Conservation (phyloP, 2,888 invertebrate species). For the Dasypolia templi region DNA sequence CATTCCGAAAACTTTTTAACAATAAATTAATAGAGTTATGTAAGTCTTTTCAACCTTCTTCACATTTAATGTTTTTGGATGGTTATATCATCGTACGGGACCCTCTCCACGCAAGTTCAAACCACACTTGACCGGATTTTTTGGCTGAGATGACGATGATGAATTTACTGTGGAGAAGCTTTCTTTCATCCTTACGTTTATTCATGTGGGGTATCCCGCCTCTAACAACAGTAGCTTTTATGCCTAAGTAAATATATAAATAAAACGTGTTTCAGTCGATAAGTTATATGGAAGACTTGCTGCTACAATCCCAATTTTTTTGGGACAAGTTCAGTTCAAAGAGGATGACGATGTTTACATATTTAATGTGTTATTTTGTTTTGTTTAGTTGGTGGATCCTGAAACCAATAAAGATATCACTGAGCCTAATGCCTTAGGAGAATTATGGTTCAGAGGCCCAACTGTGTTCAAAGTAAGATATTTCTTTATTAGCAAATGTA, state of each 20-base stretch:
- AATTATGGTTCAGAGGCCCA: constrained; percentile 83
- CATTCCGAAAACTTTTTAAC: no score
- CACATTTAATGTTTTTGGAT: no score
- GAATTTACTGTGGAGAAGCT: background rate
- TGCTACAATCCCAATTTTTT: background rate
- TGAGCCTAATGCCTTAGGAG: constrained; percentile 82
- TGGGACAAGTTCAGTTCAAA: background rate
- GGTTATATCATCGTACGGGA: no score
- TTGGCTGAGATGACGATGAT: background rate
- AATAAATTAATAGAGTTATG: no score
- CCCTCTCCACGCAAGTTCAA: no score
- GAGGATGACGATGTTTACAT: background rate
- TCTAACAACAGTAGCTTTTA: background rate
- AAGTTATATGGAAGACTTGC: background rate
- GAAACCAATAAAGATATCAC: constrained; percentile 76
- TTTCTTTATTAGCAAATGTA: background rate
- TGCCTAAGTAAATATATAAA: background rate
- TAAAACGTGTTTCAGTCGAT: background rate
- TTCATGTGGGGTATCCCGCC: background rate
- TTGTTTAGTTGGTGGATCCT: constrained; percentile 80
- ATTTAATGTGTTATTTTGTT: background rate
- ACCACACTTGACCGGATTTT: no score
- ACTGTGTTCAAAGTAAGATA: constrained; percentile 74
- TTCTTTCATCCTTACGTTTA: constrained; percentile 1
- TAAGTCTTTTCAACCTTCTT: no score